Percentiles rank a stretch among this genome's conserved stretches.
These are phyloP conservation scores for Gadopsis marmoratus DNA, from an alignment of 2,797 vertebrate species.

Conservation along the genomic window DNA sequence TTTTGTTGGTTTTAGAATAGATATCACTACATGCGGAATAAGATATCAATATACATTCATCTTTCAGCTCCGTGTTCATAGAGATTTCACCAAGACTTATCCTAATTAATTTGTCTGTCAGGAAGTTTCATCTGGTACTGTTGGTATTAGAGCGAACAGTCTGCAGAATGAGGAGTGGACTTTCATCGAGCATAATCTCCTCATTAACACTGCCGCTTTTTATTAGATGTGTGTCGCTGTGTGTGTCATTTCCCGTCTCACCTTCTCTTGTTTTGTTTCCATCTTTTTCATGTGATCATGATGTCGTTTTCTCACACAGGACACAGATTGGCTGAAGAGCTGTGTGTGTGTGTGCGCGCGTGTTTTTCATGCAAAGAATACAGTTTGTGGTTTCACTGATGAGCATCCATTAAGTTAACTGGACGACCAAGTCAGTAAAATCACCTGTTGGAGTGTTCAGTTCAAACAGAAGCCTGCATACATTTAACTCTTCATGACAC, in stretches of 20 bases:
- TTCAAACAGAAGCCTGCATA: not conserved
- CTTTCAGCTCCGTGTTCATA: conserved; percentile 38
- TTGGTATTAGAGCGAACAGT: conserved; percentile 41
- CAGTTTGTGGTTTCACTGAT: conserved; percentile 7
- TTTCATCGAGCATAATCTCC: conserved; percentile 58
- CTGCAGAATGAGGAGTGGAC: conserved; percentile 47
- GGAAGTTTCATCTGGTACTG: conserved; percentile 48
- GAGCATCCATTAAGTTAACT: not conserved
- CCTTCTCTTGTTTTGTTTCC: conserved; percentile 41
- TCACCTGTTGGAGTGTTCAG: not conserved
- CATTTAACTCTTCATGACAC: not conserved
- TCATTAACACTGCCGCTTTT: conserved; percentile 63
- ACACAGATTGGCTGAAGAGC: conserved; percentile 24
- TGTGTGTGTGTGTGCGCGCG: no score
- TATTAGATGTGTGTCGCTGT: conserved; percentile 41
- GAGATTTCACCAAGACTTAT: conserved; percentile 33
- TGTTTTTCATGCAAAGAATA: not conserved
- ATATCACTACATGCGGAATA: conserved; percentile 12
- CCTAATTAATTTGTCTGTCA: conserved; percentile 58
- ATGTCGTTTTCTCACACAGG: conserved; percentile 25
- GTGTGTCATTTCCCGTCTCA: conserved; percentile 55
- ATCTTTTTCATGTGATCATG: conserved; percentile 40
- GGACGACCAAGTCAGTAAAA: not conserved
- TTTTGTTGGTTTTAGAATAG: conserved; percentile 12
- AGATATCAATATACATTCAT: conserved; percentile 38